Base-by-base conservation (phyloP, 2,113 vertebrate genomes). In the Megaceryle torquata region DNA sequence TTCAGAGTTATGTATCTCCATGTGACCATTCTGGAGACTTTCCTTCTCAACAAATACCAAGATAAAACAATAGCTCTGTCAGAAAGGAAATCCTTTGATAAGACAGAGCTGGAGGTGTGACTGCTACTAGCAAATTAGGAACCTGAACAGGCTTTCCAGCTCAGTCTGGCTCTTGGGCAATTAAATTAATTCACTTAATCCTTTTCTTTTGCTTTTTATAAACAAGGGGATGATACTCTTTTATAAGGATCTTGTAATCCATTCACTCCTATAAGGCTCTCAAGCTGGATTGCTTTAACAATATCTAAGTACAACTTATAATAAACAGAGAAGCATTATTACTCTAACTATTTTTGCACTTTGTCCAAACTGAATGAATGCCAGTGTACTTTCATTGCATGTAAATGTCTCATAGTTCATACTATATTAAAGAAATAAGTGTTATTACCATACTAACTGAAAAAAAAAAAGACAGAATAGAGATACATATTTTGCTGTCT, bases 41-140 rank as follows among this genome's bases (percentile, higher is more conserved):
- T 63, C 3, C 35, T 80, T 89, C 50, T 77, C 82, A 53, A 54
- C 39, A 91, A 91, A n/a, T 77, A 74, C 39, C 29, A 75, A 90
- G 93, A 79, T 75, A 64, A 65, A 94, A 37, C 41, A 82, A 72
- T 50, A 39, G 37, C 53, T 91, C 1, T 46, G 67, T 89, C 67
- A 29, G 63, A 75, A 68, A 86, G 82, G 85, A 95, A 90, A 88
- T 94, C 71, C 71, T 77, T 85, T 43, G 70, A 33, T 92, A 75
- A 79, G 63, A 37, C 10, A 41, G 67, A 53, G 57, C 82, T 80
- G 67, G 82, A 91, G 53, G 16, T 70, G 25, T 59, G 51, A 87
- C 50, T 69, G 41, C 51, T 29, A 63, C 33, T 24, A 67, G 22
- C 37, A 86, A 4, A 3, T 43, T 35, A 15, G 4, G 44, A 80